Evolutionary conservation across 2,797 vertebrate species (phyloP).

Genomic region (Zalophus californianus): DNA sequence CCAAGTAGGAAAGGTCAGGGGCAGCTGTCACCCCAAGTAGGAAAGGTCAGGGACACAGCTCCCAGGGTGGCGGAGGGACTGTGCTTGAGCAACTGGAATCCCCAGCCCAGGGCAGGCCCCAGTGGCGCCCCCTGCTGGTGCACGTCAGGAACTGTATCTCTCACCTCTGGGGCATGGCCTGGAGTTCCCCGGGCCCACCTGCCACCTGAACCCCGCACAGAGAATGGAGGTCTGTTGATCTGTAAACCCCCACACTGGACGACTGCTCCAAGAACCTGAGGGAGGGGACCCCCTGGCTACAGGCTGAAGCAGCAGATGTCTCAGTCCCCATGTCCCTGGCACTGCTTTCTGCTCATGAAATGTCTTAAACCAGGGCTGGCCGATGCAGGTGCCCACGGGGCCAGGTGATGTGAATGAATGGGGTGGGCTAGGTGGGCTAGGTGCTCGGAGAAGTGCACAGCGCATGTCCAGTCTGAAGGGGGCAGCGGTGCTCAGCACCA

Average conservation of each 20-base stretch:
- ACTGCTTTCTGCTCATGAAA: background rate
- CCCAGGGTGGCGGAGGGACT: no score
- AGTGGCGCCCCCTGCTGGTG: background rate
- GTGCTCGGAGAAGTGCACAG: background rate
- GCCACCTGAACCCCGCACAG: background rate
- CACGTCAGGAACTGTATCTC: rapidly evolving
- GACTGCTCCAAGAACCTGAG: background rate
- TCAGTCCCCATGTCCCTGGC: background rate
- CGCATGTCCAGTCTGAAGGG: slow-evolving; percentile 59
- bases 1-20: background rate
- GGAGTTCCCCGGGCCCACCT: background rate
- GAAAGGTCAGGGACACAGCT: background rate
- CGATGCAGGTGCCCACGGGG: background rate
- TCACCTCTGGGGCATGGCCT: background rate
- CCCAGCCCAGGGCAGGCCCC: background rate
- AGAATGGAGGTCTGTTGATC: background rate
- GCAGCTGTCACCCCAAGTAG: background rate
- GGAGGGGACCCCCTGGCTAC: background rate
- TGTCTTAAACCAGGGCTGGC: background rate
- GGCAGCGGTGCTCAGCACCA: slow-evolving; percentile 42
- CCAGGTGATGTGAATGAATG: background rate
- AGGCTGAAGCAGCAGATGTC: background rate
- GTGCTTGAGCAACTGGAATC: background rate
- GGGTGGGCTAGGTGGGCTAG: background rate
- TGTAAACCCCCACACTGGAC: no score